These are phyloP conservation scores for Aphrophora alni DNA, from an alignment of 2,888 invertebrate species.

Conservation along the genomic window DNA sequence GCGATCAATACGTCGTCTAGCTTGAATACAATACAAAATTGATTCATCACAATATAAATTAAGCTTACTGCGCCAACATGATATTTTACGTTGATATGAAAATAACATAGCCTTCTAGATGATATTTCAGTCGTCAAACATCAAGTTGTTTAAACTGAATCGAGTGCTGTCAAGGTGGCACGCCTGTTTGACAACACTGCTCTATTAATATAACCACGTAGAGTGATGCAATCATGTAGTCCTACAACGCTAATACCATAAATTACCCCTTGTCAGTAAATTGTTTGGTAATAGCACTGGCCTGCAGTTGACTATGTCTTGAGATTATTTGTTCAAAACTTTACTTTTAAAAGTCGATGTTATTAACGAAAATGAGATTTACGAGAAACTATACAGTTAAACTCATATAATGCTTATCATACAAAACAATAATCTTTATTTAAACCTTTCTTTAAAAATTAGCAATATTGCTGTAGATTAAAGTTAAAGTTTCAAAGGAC, in stretches of 20 bases:
- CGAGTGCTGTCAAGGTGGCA: background rate
- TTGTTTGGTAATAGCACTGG: background rate
- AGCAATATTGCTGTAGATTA: too few relatives aligned
- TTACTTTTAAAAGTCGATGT: too few relatives aligned
- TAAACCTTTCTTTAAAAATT: too few relatives aligned
- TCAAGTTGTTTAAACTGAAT: slow-evolving; percentile 2
- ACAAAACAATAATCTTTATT: too few relatives aligned
- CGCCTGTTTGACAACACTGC: background rate
- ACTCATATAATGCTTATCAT: too few relatives aligned
- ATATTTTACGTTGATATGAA: slow-evolving; percentile 9
- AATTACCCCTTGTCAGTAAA: background rate
- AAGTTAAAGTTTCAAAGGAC: too few relatives aligned
- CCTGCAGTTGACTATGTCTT: background rate
- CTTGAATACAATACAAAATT: slow-evolving; percentile 2
- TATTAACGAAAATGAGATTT: too few relatives aligned
- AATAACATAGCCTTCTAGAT: slow-evolving; percentile 6
- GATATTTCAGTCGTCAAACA: background rate
- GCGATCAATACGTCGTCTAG: background rate
- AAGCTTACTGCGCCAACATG: background rate
- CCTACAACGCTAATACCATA: background rate
- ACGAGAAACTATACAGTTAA: too few relatives aligned
- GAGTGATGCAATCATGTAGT: background rate
- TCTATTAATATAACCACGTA: background rate
- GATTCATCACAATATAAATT: background rate
- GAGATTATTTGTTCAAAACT: too few relatives aligned